Conservation (phyloP, 2,797 vertebrate genomes). For the Mastacembelus armatus region DNA sequence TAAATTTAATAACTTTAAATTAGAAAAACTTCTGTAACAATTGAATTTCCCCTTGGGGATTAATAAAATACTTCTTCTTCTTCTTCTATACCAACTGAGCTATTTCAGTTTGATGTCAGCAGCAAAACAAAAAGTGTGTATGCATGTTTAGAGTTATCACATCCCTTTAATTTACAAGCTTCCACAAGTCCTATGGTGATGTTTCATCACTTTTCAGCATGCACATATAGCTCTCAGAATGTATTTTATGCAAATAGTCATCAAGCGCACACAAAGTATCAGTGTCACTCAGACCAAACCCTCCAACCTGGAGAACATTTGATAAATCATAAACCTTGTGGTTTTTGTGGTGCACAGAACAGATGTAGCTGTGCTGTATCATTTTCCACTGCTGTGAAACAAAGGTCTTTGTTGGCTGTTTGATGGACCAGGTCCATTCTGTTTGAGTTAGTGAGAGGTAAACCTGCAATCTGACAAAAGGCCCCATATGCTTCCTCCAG, state of each 20-base stretch:
- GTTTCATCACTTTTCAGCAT: too few species aligned
- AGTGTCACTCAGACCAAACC: slow-evolving; percentile 15
- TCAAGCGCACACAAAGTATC: slow-evolving; percentile 5
- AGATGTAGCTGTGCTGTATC: slow-evolving; percentile 39
- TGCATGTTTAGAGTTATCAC: too few species aligned
- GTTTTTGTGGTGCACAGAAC: slow-evolving; percentile 14
- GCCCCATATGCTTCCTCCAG: slow-evolving; percentile 39
- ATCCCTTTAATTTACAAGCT: too few species aligned
- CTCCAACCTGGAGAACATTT: background rate
- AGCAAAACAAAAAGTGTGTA: too few species aligned
- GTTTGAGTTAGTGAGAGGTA: slow-evolving; percentile 41
- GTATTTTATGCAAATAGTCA: background rate
- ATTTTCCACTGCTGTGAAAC: slow-evolving; percentile 40
- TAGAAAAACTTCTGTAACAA: too few species aligned
- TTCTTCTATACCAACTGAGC: too few species aligned
- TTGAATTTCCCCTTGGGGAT: too few species aligned
- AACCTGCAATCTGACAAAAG: slow-evolving; percentile 57
- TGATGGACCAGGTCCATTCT: slow-evolving; percentile 46
- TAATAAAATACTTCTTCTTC: too few species aligned
- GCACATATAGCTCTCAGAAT: background rate
- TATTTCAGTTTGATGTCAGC: too few species aligned
- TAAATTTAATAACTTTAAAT: too few species aligned
- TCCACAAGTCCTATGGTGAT: too few species aligned
- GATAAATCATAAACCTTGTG: slow-evolving; percentile 23
- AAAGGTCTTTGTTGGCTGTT: slow-evolving; percentile 63